Percentiles rank a stretch among this genome's conserved stretches.
Conservation (phyloP, 92 coral and sea anemone genomes). For the Parazoanthus darwini region DNA sequence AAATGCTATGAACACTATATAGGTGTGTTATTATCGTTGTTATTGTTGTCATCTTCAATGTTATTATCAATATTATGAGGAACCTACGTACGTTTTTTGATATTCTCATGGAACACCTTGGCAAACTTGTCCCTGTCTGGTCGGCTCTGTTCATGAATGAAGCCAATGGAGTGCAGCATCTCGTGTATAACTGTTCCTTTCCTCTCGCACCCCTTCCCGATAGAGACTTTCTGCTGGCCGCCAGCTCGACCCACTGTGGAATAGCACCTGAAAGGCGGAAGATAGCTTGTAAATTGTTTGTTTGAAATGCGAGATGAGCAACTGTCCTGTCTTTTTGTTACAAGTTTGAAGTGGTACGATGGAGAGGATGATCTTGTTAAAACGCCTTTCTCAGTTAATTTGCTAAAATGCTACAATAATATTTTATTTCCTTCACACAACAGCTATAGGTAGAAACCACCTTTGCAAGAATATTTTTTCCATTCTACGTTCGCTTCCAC, state of each 20-base stretch:
- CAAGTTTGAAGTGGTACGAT: no score
- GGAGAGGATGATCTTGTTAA: no score
- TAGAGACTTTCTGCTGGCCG: constrained; percentile 83
- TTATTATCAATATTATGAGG: not conserved
- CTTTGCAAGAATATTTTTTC: no score
- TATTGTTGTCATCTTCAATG: not conserved
- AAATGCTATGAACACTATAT: no score
- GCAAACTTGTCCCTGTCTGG: constrained; percentile 86
- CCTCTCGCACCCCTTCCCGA: constrained; percentile 91
- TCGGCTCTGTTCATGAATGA: constrained; percentile 94
- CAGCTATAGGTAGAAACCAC: no score
- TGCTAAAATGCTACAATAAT: no score
- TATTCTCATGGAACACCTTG: constrained; percentile 61
- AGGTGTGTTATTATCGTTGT: not conserved
- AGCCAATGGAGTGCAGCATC: constrained; percentile 86
- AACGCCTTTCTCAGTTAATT: no score
- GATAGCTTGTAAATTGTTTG: not conserved
- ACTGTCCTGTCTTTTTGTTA: not conserved
- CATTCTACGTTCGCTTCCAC: no score
- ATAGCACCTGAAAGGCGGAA: constrained; percentile 74
- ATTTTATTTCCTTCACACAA: no score
- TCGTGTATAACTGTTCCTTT: constrained; percentile 90
- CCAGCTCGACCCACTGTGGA: constrained; percentile 86
- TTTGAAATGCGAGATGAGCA: not conserved
- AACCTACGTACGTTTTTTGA: constrained; percentile 56